These are phyloP conservation scores for Hydraecia micacea DNA, from an alignment of 2,888 invertebrate genomes.

Conservation along the genomic window DNA sequence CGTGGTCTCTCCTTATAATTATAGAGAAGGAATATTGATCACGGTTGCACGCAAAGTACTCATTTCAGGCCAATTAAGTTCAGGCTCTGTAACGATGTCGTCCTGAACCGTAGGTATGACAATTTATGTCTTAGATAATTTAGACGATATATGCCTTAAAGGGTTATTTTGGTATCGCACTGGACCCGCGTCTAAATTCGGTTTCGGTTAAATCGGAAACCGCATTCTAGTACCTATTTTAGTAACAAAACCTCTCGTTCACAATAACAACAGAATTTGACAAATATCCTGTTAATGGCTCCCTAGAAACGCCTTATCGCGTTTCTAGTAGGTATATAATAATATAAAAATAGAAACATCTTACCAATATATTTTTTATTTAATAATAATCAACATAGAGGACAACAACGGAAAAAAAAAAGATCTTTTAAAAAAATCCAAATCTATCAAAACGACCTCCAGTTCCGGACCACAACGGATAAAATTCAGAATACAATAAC, in stretches of 20 bases:
- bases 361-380: no score
- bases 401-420: not conserved
- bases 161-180: not conserved
- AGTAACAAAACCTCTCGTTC: not conserved
- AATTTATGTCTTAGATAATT: not conserved
- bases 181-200: no score
- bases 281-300: no score
- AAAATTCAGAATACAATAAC: conserved; percentile 1
- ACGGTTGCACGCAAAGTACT: not conserved
- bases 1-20: not conserved
- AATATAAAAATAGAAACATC: not conserved
- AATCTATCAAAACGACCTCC: not conserved
- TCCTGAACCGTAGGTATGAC: not conserved
- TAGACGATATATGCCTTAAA: not conserved
- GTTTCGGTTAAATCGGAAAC: no score
- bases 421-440: not conserved
- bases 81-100: not conserved
- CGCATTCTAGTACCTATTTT: not conserved
- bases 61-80: not conserved
- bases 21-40: not conserved
- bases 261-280: not conserved
- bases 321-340: no score
- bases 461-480: not conserved
- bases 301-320: no score
- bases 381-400: not conserved